Conservation (phyloP, 2,888 invertebrate genomes). For the Cheilosia urbana region DNA sequence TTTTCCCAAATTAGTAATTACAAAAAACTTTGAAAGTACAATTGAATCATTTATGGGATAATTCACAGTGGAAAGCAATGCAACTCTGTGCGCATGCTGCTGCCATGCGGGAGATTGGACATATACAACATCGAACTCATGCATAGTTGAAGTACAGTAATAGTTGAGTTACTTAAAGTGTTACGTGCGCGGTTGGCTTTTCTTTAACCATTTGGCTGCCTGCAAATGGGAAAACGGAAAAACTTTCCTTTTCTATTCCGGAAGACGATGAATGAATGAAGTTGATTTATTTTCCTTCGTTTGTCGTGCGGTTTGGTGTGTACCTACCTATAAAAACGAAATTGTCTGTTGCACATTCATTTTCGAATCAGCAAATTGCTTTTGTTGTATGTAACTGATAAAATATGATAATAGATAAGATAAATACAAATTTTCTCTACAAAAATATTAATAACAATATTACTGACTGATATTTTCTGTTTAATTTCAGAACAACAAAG, state of each 20-base stretch:
- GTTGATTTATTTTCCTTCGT: slow-evolving; percentile 24
- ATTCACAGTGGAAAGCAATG: not conserved
- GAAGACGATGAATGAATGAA: slow-evolving; percentile 24
- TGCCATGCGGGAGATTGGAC: not conserved
- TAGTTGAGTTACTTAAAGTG: slow-evolving; percentile 30
- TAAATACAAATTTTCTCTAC: not conserved
- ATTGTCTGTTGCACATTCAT: slow-evolving; percentile 13
- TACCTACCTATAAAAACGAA: slow-evolving; percentile 33
- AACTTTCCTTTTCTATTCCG: slow-evolving; percentile 66
- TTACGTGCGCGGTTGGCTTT: slow-evolving; percentile 36
- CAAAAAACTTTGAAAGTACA: no score
- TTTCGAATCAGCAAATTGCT: not conserved
- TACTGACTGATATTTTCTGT: slow-evolving; percentile 25
- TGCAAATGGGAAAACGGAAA: slow-evolving; percentile 11
- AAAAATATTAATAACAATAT: not conserved
- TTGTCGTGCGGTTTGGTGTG: slow-evolving; percentile 17
- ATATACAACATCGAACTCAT: not conserved
- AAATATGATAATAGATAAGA: slow-evolving; percentile 14
- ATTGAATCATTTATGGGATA: no score
- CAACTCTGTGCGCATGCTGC: not conserved
- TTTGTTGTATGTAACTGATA: slow-evolving; percentile 1
- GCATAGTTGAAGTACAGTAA: slow-evolving; percentile 5
- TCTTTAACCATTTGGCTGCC: slow-evolving; percentile 14
- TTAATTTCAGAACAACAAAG: slow-evolving; percentile 51
- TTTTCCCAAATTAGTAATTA: no score